These are phyloP conservation scores for Atta colombica DNA, from an alignment of 1,140 invertebrate species.

Conservation along the genomic window DNA sequence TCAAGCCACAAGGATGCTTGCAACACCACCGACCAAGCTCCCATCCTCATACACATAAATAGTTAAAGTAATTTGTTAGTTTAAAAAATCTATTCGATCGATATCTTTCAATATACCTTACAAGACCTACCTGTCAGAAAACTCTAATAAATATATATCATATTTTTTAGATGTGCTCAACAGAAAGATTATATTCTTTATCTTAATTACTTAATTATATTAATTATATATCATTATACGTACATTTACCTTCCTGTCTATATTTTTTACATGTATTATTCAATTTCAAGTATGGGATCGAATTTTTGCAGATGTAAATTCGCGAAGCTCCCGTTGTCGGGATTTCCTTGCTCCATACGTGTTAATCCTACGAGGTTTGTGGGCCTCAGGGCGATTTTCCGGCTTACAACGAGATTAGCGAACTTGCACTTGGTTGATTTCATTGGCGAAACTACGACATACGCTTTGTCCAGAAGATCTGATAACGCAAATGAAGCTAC, in stretches of 20 bases:
- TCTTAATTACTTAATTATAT: neutral
- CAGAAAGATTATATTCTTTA: neutral
- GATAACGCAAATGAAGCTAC: slow-evolving; percentile 30
- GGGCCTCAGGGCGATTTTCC: slow-evolving; percentile 60
- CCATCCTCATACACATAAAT: slow-evolving; percentile 53
- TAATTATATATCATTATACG: neutral
- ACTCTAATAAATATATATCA: neutral
- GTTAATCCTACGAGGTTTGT: slow-evolving; percentile 59
- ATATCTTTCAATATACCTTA: neutral
- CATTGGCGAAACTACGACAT: slow-evolving; percentile 32
- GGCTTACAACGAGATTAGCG: slow-evolving; percentile 57
- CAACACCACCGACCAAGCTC: neutral
- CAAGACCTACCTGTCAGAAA: neutral
- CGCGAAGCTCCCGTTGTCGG: slow-evolving; percentile 5
- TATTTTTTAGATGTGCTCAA: neutral
- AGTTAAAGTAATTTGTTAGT: slow-evolving; percentile 44
- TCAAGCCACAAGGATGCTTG: slow-evolving; percentile 52
- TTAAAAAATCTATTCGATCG: slow-evolving; percentile 4
- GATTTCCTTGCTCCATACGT: slow-evolving; percentile 42
- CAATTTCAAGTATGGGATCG: neutral
- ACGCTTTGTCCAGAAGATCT: slow-evolving; percentile 27
- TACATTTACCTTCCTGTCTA: neutral
- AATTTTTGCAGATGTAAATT: slow-evolving; percentile 34
- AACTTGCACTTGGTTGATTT: slow-evolving; percentile 65
- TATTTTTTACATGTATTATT: neutral